These are phyloP conservation scores for Ahaetulla prasina DNA, from an alignment of 2,113 vertebrate species.

Conservation along the genomic window DNA sequence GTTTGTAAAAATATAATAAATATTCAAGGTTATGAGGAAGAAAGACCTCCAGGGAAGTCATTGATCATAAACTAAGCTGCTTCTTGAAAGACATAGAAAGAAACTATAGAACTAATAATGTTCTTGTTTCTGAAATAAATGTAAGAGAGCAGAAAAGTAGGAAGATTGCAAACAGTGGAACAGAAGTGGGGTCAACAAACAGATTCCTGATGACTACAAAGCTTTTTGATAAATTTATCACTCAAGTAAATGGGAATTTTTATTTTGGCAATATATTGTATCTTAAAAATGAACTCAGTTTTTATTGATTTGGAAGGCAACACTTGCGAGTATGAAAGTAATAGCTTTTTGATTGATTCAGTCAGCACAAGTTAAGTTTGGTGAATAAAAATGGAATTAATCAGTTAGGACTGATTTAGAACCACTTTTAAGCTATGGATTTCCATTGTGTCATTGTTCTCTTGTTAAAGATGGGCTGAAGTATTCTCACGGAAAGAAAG, in stretches of 20 bases:
- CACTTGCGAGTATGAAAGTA: slow-evolving; percentile 75
- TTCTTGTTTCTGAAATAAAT: slow-evolving; percentile 38
- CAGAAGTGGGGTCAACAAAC: not conserved
- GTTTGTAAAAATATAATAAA: not conserved
- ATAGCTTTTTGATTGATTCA: slow-evolving; percentile 82
- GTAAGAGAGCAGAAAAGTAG: slow-evolving; percentile 19
- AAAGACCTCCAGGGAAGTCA: slow-evolving; percentile 19
- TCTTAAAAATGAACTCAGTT: slow-evolving; percentile 75
- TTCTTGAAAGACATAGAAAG: slow-evolving; percentile 26
- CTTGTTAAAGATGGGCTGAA: slow-evolving; percentile 66
- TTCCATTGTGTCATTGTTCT: slow-evolving; percentile 71
- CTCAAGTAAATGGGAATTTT: slow-evolving; percentile 67
- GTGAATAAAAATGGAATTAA: slow-evolving; percentile 72
- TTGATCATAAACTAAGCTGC: slow-evolving; percentile 19
- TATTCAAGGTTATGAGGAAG: not conserved
- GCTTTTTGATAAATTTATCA: slow-evolving; percentile 60
- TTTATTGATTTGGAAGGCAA: slow-evolving; percentile 79
- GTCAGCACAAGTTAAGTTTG: slow-evolving; percentile 71
- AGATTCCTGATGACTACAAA: slow-evolving; percentile 38
- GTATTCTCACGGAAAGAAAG: slow-evolving; percentile 54
- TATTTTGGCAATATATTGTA: slow-evolving; percentile 67
- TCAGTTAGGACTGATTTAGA: slow-evolving; percentile 70
- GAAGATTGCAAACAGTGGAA: slow-evolving; percentile 24
- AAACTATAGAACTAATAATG: slow-evolving; percentile 22
- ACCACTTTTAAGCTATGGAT: slow-evolving; percentile 69